phyloP scores from a whole-genome alignment of 2,888 invertebrate genomes.

The Rotaria sp. region DNA sequence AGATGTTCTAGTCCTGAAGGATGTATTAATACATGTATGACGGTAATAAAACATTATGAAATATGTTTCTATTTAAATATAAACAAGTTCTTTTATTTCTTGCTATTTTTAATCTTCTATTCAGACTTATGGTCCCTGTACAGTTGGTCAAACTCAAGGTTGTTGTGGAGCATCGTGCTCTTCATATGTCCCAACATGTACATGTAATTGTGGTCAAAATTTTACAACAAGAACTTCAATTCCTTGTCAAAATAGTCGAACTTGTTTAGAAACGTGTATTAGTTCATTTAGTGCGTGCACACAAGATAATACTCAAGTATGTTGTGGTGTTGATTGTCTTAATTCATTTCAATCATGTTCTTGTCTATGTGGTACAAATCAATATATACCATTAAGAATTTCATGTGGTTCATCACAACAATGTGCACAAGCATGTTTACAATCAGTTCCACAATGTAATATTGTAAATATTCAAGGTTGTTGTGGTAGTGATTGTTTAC shows the following conservation, averaged over 20 bases:
- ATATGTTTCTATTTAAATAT: too few species aligned
- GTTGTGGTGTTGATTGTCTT: neutral
- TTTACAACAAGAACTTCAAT: neutral
- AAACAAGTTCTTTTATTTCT: neutral
- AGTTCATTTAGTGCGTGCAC: neutral
- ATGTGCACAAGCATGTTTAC: neutral
- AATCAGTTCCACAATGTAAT: neutral
- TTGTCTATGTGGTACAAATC: neutral
- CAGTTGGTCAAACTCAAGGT: neutral
- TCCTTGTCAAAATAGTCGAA: neutral
- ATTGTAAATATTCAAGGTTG: neutral
- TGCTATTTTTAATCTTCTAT: neutral
- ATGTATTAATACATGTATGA: neutral
- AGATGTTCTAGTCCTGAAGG: neutral
- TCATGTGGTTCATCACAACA: neutral
- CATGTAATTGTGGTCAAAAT: neutral
- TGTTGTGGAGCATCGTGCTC: neutral
- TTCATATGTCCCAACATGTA: neutral
- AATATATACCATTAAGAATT: neutral
- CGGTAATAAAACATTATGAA: neutral
- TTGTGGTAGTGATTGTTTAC: neutral
- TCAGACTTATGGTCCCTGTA: neutral
- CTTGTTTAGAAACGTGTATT: neutral
- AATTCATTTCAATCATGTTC: neutral
- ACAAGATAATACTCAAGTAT: neutral